phyloP scores from a whole-genome alignment of 2,888 invertebrate genomes.

The Amiota mariae region DNA sequence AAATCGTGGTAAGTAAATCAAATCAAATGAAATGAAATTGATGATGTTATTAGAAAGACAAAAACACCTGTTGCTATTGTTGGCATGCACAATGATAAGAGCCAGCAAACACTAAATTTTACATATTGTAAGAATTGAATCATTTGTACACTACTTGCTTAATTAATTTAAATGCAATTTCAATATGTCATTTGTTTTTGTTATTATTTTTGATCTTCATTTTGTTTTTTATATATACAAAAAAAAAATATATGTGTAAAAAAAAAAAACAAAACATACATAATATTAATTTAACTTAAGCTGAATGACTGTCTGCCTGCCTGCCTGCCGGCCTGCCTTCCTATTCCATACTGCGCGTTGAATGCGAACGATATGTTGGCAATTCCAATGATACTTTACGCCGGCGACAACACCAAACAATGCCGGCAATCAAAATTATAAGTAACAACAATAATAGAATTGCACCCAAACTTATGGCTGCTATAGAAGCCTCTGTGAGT shows the following conservation, averaged over 20 bases:
- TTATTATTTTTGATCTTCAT: neutral
- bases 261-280: neutral
- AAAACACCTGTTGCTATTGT: slow-evolving; percentile 40
- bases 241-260: neutral
- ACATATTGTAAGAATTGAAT: slow-evolving; percentile 39
- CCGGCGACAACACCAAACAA: slow-evolving; percentile 78
- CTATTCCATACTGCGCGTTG: slow-evolving; percentile 69
- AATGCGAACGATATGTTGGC: slow-evolving; percentile 75
- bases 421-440: slow-evolving; percentile 75
- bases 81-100: neutral
- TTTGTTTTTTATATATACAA: neutral
- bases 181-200: neutral
- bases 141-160: slow-evolving; percentile 26
- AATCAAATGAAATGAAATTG: neutral
- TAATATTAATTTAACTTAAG: neutral
- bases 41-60: neutral
- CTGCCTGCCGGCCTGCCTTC: slow-evolving; percentile 28
- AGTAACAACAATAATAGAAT: slow-evolving; percentile 79
- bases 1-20: slow-evolving; percentile 56
- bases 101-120: neutral
- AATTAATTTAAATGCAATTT: neutral
- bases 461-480: slow-evolving; percentile 81
- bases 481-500: slow-evolving; percentile 76
- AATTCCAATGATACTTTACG: slow-evolving; percentile 77
- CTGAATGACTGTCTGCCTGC: too few species aligned